A percentile compares a stretch with the other conserved stretches of the same genome.
These are phyloP conservation scores for Cactoblastis cactorum DNA, from an alignment of 2,888 invertebrate genomes.

Conservation along the genomic window DNA sequence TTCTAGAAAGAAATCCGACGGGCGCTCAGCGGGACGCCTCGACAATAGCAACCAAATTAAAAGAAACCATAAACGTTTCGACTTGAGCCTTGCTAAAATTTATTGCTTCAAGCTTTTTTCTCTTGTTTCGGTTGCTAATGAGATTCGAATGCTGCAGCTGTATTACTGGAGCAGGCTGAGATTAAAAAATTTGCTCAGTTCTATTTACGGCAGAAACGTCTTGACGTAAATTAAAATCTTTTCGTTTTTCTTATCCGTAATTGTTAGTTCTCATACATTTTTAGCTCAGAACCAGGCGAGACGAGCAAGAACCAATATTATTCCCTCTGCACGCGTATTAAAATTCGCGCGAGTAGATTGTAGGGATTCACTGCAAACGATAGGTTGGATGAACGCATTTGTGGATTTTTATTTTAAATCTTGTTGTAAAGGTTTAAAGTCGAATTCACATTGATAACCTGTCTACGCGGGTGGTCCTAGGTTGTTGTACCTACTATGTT, in stretches of 20 bases:
- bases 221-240: slow-evolving; percentile 41
- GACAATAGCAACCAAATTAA: slow-evolving; percentile 78
- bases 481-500: slow-evolving; percentile 41
- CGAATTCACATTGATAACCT: slow-evolving; percentile 50
- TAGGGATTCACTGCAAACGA: slow-evolving; percentile 55
- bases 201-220: slow-evolving; percentile 39
- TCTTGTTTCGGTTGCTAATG: slow-evolving; percentile 74
- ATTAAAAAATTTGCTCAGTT: slow-evolving; percentile 49
- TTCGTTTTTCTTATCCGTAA: slow-evolving; percentile 33
- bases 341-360: slow-evolving; percentile 58
- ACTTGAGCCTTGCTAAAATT: slow-evolving; percentile 77
- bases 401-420: slow-evolving; percentile 47
- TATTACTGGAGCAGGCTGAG: slow-evolving; percentile 55
- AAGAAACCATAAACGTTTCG: slow-evolving; percentile 76
- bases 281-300: slow-evolving; percentile 34
- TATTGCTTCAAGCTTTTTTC: slow-evolving; percentile 69
- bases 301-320: slow-evolving; percentile 39
- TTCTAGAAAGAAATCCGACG: slow-evolving; percentile 68
- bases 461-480: slow-evolving; percentile 76
- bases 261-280: slow-evolving; percentile 41
- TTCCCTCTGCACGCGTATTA: slow-evolving; percentile 49
- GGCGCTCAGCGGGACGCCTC: slow-evolving; percentile 69
- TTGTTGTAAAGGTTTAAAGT: slow-evolving; percentile 63
- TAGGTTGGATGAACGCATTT: slow-evolving; percentile 39
- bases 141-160: slow-evolving; percentile 74